Base-by-base conservation (phyloP, 2,888 invertebrate species). In the Melolontha melolontha region DNA sequence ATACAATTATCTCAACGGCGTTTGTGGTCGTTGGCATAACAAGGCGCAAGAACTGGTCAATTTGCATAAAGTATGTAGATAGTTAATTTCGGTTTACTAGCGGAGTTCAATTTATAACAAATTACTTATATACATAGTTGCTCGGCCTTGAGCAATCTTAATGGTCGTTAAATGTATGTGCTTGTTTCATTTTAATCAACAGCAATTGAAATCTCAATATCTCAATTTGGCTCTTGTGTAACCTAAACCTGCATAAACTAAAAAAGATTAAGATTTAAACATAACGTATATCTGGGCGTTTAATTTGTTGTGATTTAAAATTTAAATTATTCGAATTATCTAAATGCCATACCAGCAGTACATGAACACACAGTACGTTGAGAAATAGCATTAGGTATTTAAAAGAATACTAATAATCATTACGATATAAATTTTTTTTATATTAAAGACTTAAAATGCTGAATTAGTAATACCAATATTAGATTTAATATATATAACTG, bases 171-270 rank as follows among this genome's bases (percentile, higher is more conserved):
- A 59, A 29, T 59, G 11, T 47, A 47, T 59, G 47, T 59, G 42
- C n/a, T 11, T 59, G 59, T 42, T 59, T 34, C 34, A 34, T 34
- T 59, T 34, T 59, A 59, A 59, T 59, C 47, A 59, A 16, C 11
- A 59, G 59, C 59, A 59, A 59, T 59, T 59, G 59, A 59, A 59
- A 59, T 59, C 44, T 59, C 59, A 59, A 59, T 59, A 47, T 14
- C 59, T 59, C 59, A 59, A 59, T 59, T 41, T 47, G 12, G 34
- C 12, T 44, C 29, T 47, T 29, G 16, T 47, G 44, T 10, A 59
- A 47, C n/a, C 2, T 22, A 22, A 49, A 29, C 27, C 51, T 8
- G 11, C 29, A 29, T 34, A 7, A 7, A 34, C 8, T 34, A 34
- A 29, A 8, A 5, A 29, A 47, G 29, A 29, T 34, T 34, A 34